A percentile compares a stretch with the other conserved stretches of the same genome.
These are phyloP conservation scores for Pseudococcus jackbeardsleyi DNA, from an alignment of 2,888 invertebrate genomes.

Conservation along the genomic window DNA sequence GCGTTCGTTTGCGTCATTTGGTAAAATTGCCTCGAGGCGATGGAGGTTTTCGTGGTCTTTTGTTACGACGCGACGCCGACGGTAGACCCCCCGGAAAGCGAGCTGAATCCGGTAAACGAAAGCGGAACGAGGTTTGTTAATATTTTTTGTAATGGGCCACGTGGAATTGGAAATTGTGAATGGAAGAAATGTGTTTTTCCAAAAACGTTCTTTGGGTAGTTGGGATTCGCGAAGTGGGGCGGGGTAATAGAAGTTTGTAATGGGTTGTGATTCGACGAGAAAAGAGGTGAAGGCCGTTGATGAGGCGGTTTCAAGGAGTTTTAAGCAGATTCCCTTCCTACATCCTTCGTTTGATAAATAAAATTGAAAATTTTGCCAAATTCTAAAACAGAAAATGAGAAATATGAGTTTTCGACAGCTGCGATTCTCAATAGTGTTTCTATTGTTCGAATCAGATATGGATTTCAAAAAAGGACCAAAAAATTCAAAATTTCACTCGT, in stretches of 20 bases:
- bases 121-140: slow-evolving; percentile 9
- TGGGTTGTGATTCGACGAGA: not conserved
- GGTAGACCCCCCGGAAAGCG: not conserved
- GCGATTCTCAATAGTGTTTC: no score
- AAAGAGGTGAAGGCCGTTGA: not conserved
- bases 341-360: no score
- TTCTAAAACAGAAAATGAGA: no score
- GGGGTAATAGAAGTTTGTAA: not conserved
- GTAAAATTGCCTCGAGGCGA: not conserved
- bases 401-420: no score
- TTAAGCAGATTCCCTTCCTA: no score
- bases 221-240: not conserved
- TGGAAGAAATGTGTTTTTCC: slow-evolving; percentile 8
- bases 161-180: not conserved
- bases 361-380: no score
- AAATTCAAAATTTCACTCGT: no score
- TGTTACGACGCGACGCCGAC: not conserved
- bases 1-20: slow-evolving; percentile 1
- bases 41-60: not conserved
- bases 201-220: not conserved
- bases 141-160: slow-evolving; percentile 18
- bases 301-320: no score
- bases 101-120: slow-evolving; percentile 7
- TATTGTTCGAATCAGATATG: no score
- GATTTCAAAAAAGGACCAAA: no score